phyloP scores from a whole-genome alignment of 2,113 vertebrate species.

The Daphoenositta chrysoptera region DNA sequence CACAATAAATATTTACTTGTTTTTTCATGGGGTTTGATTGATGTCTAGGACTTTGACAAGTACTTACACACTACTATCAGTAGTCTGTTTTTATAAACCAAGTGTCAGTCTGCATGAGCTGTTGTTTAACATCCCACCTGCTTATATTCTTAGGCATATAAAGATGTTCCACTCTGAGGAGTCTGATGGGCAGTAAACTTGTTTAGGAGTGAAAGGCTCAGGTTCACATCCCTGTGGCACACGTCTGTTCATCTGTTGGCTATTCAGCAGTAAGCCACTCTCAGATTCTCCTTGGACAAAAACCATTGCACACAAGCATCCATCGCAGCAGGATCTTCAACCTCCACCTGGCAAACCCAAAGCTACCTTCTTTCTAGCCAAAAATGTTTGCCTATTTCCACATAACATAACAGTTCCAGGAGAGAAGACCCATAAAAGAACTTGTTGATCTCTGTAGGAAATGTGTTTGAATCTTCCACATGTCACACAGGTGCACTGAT shows the following conservation, averaged over 20 bases:
- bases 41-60: neutral
- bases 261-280: neutral
- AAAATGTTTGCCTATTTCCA: neutral
- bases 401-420: neutral
- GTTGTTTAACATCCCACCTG: neutral
- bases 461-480: rapidly evolving
- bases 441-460: neutral
- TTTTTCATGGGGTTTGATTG: neutral
- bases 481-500: rapidly evolving
- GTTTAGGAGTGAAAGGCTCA: neutral
- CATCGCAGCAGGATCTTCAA: neutral
- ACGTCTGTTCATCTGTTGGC: neutral
- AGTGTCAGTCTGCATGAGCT: neutral
- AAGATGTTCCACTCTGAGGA: neutral
- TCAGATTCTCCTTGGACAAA: neutral
- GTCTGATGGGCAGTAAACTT: neutral
- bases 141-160: neutral
- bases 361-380: neutral
- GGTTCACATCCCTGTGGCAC: neutral
- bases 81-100: neutral
- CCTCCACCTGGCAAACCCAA: neutral
- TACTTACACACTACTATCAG: neutral
- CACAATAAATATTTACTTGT: neutral
- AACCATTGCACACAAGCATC: neutral
- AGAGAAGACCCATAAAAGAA: neutral